phyloP scores from a whole-genome alignment of 2,113 vertebrate species.

The Epinephelus cyanopodus region DNA sequence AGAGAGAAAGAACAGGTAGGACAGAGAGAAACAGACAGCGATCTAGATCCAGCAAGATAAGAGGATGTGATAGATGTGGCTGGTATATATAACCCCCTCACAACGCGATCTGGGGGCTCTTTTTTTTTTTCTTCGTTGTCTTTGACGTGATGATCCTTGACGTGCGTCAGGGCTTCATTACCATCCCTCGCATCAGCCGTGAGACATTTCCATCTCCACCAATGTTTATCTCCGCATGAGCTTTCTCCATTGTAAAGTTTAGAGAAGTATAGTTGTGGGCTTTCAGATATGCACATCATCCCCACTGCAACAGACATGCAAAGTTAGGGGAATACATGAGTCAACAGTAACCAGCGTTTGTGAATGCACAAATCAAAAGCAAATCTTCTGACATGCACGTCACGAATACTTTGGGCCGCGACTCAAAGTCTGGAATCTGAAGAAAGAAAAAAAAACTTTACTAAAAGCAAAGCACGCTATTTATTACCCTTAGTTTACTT shows the following conservation, averaged over 20 bases:
- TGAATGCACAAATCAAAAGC: conserved; percentile 33
- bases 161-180: conserved; percentile 52
- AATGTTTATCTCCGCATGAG: conserved; percentile 35
- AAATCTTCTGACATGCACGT: conserved; percentile 13
- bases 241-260: conserved; percentile 36
- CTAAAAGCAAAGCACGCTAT: neutral
- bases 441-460: conserved; percentile 32
- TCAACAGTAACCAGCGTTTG: conserved; percentile 16
- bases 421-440: neutral
- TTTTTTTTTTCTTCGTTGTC: conserved; percentile 2
- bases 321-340: conserved; percentile 14
- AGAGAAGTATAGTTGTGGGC: neutral
- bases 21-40: neutral
- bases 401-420: neutral
- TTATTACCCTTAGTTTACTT: conserved; percentile 17
- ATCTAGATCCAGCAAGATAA: conserved; percentile 34
- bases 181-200: conserved; percentile 45
- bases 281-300: conserved; percentile 31
- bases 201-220: conserved; percentile 32
- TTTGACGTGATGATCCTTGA: conserved; percentile 61
- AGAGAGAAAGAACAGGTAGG: conserved; percentile 18
- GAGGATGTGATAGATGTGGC: conserved; percentile 21
- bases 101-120: conserved; percentile 20
- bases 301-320: conserved; percentile 29
- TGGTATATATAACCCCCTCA: conserved; percentile 33